A percentile compares a stretch with the other conserved stretches of the same genome.
Conservation (phyloP, 2,797 vertebrate species). For the Graptemys geographica region DNA sequence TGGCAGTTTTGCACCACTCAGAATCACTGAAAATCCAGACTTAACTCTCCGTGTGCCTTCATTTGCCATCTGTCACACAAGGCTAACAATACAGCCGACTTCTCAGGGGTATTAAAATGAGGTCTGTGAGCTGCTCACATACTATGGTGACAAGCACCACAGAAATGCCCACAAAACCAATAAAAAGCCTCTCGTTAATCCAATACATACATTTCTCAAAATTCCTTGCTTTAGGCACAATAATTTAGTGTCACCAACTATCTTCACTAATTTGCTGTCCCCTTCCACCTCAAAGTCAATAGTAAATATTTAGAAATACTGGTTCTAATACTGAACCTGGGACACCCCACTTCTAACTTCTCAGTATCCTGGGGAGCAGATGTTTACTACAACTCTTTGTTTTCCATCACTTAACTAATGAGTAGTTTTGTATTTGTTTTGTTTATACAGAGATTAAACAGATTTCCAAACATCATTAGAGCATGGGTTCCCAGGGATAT, state of each 20-base stretch:
- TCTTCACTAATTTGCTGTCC: neutral
- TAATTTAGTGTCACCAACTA: neutral
- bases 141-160: slow-evolving; percentile 15
- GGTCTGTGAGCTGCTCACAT: neutral
- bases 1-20: slow-evolving; percentile 11
- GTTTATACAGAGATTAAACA: neutral
- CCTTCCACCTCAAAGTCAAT: neutral
- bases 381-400: slow-evolving; percentile 5
- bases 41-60: neutral
- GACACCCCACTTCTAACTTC: neutral
- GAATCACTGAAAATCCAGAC: neutral
- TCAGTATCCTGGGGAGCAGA: slow-evolving; percentile 7
- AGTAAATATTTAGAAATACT: neutral
- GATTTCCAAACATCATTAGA: slow-evolving; percentile 6
- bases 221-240: slow-evolving; percentile 25
- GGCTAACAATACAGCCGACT: neutral
- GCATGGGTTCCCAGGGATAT: neutral
- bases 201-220: slow-evolving; percentile 23
- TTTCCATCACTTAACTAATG: slow-evolving; percentile 18
- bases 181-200: slow-evolving; percentile 36
- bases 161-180: slow-evolving; percentile 7
- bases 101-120: slow-evolving; percentile 31
- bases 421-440: slow-evolving; percentile 13
- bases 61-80: slow-evolving; percentile 15
- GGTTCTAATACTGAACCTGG: neutral